Evolutionary conservation across 2,888 invertebrate species (phyloP).

Genomic region (Serripes groenlandicus): DNA sequence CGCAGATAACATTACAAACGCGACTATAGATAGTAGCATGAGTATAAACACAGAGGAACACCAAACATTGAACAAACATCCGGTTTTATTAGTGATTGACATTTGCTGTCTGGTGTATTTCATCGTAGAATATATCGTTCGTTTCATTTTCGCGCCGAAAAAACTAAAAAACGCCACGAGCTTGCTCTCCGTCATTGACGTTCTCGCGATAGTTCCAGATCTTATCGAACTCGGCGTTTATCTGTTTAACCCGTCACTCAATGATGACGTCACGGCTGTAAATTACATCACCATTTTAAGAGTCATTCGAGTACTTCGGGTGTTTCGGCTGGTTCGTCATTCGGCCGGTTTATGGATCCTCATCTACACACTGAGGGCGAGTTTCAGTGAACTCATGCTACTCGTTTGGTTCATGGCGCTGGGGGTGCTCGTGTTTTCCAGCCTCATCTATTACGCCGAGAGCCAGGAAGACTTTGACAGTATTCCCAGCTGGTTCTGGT

Average conservation of each 20-base stretch:
- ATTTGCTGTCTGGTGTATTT: slow-evolving; percentile 59
- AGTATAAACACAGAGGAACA: not conserved
- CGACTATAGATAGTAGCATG: not conserved
- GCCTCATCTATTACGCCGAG: slow-evolving; percentile 81
- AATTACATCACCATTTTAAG: slow-evolving; percentile 73
- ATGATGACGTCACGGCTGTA: slow-evolving; percentile 39
- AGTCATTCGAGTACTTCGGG: slow-evolving; percentile 76
- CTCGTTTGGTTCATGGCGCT: slow-evolving; percentile 80
- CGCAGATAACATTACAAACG: not conserved
- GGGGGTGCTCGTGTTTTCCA: slow-evolving; percentile 79
- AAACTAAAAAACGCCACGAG: slow-evolving; percentile 43
- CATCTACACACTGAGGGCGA: slow-evolving; percentile 81
- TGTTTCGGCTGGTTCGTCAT: slow-evolving; percentile 78
- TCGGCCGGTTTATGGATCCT: slow-evolving; percentile 81
- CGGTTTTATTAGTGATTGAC: slow-evolving; percentile 58
- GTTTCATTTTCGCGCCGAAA: slow-evolving; percentile 42
- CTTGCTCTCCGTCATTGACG: slow-evolving; percentile 58
- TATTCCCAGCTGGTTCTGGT: slow-evolving; percentile 83
- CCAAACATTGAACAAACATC: slow-evolving; percentile 43
- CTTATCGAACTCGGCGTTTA: slow-evolving; percentile 74
- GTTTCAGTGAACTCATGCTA: slow-evolving; percentile 78
- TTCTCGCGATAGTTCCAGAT: slow-evolving; percentile 73
- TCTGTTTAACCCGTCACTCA: slow-evolving; percentile 42
- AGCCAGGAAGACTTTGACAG: slow-evolving; percentile 70
- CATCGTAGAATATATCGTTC: slow-evolving; percentile 48